Percentiles rank a stretch among this genome's conserved stretches.
These are phyloP conservation scores for Catostylus mosaicus DNA, from an alignment of 30 jellyfish, hydroid and myxozoan species.

Conservation along the genomic window DNA sequence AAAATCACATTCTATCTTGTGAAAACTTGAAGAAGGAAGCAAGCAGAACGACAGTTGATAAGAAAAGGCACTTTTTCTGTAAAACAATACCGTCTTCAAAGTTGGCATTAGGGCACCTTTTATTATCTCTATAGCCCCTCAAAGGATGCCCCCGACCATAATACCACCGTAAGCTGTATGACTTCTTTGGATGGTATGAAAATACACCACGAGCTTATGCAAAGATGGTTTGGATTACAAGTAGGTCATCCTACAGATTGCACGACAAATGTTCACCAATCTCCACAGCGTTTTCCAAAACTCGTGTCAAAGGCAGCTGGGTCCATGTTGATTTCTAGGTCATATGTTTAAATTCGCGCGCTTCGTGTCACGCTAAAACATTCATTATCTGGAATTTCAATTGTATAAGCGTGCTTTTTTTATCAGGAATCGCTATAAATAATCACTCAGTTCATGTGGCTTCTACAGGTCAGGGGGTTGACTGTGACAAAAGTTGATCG, in stretches of 20 bases:
- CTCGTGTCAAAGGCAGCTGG: slow-evolving; percentile 27
- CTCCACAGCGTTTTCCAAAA: not conserved
- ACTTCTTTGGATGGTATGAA: not conserved
- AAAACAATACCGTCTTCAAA: too few relatives aligned
- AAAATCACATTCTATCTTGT: too few relatives aligned
- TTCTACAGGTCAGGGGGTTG: not conserved
- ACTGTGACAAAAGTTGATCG: too few relatives aligned
- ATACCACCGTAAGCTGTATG: not conserved
- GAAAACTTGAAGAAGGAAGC: too few relatives aligned
- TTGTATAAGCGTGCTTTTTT: slow-evolving; percentile 9
- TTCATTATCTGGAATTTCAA: slow-evolving; percentile 20
- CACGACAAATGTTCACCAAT: not conserved
- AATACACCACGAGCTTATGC: not conserved
- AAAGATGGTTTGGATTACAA: not conserved
- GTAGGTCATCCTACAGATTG: not conserved
- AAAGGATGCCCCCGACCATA: too few relatives aligned
- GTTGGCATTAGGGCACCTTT: too few relatives aligned
- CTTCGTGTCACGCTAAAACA: slow-evolving; percentile 20
- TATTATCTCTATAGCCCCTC: too few relatives aligned
- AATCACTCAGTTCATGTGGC: not conserved
- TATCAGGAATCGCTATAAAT: not conserved
- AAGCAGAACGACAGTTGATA: too few relatives aligned
- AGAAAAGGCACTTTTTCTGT: too few relatives aligned
- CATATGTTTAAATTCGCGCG: not conserved
- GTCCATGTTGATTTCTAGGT: not conserved